Evolutionary conservation across 2,888 invertebrate species (phyloP).

Genomic region (Caprella mutica): DNA sequence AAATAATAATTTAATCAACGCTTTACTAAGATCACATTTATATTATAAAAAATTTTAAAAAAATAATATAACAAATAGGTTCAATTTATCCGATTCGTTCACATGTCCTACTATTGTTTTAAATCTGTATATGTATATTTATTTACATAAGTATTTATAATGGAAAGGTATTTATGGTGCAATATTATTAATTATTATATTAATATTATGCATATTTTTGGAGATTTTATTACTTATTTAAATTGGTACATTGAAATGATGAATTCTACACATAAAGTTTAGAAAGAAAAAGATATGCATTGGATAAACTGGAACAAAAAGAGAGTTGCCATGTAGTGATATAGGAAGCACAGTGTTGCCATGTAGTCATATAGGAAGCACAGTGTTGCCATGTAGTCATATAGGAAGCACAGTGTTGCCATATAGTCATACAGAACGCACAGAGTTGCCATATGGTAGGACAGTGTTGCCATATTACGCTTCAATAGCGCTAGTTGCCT

Average conservation of each 20-base stretch:
- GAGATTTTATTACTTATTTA: too few relatives aligned
- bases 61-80: neutral
- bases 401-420: too few relatives aligned
- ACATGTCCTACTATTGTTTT: neutral
- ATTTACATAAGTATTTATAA: neutral
- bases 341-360: too few relatives aligned
- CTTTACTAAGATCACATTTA: too few relatives aligned
- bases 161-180: neutral
- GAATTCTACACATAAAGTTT: neutral
- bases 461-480: neutral
- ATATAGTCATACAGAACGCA: too few relatives aligned
- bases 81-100: neutral
- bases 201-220: neutral
- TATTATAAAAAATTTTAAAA: too few relatives aligned
- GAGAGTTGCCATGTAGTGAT: too few relatives aligned
- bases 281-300: neutral
- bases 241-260: too few relatives aligned
- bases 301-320: too few relatives aligned
- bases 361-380: too few relatives aligned
- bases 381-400: too few relatives aligned
- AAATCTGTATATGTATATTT: neutral
- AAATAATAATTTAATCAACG: too few relatives aligned
- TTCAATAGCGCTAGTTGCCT: slow-evolving; percentile 40
- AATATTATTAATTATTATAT: neutral
- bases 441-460: neutral